Evolutionary conservation across 1,140 invertebrate species (phyloP).

Genomic region (Aphis gossypii): DNA sequence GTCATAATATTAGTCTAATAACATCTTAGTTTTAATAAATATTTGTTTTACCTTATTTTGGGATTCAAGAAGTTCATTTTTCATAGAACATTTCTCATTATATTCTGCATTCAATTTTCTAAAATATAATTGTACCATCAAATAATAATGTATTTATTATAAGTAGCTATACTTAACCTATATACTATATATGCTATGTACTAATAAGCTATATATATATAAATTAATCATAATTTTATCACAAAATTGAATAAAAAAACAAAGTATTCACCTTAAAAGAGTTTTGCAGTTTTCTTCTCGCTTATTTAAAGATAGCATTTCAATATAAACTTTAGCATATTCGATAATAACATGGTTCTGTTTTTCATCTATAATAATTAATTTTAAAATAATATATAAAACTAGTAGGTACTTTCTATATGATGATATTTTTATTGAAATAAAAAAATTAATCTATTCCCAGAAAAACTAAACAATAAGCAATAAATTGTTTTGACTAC

Average conservation of each 20-base stretch:
- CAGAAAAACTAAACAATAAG: background rate
- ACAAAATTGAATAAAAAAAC: background rate
- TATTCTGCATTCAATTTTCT: background rate
- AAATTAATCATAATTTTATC: background rate
- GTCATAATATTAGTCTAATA: background rate
- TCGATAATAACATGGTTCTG: background rate
- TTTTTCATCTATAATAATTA: background rate
- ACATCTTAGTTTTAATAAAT: background rate
- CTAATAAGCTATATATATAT: background rate
- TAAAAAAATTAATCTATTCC: background rate
- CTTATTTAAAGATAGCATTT: background rate
- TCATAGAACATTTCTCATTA: background rate
- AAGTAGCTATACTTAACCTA: background rate
- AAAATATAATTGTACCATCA: background rate
- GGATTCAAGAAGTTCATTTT: conserved; percentile 10
- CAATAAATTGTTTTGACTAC: background rate
- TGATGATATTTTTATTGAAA: background rate
- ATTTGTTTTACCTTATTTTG: conserved; percentile 2
- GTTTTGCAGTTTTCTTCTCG: background rate
- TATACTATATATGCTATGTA: too few species aligned
- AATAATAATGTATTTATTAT: background rate
- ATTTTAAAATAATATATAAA: background rate
- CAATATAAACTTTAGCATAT: background rate
- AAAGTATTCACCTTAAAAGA: background rate
- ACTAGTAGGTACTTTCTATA: background rate